Evolutionary conservation across 2,113 vertebrate species (phyloP).

Genomic region (Halichoerus grypus): DNA sequence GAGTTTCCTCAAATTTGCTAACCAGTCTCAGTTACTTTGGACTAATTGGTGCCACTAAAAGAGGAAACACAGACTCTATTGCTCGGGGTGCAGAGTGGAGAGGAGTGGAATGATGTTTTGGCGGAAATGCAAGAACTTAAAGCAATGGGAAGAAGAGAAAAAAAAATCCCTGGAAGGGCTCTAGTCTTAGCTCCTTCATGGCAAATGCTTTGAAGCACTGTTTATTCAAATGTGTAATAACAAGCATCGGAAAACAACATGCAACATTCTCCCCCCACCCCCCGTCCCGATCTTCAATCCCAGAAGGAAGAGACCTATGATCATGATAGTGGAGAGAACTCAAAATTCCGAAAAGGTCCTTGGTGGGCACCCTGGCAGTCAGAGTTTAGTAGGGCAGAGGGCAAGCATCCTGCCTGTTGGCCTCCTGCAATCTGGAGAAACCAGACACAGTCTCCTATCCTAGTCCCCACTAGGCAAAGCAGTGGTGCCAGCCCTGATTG

Average conservation of each 20-base stretch:
- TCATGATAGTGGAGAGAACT: neutral
- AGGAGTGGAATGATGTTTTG: slow-evolving; percentile 7
- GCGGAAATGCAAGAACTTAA: slow-evolving; percentile 56
- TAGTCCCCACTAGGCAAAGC: slow-evolving; percentile 19
- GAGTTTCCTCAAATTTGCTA: slow-evolving; percentile 67
- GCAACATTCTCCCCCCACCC: slow-evolving; percentile 62
- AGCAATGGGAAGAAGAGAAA: neutral
- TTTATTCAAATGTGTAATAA: slow-evolving; percentile 82
- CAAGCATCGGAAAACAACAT: slow-evolving; percentile 81
- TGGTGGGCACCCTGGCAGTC: neutral
- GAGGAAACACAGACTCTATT: slow-evolving; percentile 16
- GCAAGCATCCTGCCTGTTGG: neutral
- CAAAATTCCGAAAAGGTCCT: slow-evolving; percentile 1
- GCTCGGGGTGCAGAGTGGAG: slow-evolving; percentile 10
- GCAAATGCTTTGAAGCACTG: slow-evolving; percentile 76
- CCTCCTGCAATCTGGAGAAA: slow-evolving; percentile 66
- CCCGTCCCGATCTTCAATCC: slow-evolving; percentile 12
- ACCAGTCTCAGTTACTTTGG: slow-evolving; percentile 58
- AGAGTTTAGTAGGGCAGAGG: slow-evolving; percentile 63
- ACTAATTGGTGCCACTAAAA: slow-evolving; percentile 61
- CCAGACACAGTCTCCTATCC: slow-evolving; percentile 53
- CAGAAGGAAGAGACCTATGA: slow-evolving; percentile 39
- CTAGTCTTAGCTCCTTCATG: slow-evolving; percentile 46
- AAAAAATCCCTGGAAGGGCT: slow-evolving; percentile 49
- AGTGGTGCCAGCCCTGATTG: slow-evolving; percentile 34